These are phyloP conservation scores for Fratercula arctica DNA, from an alignment of 2,797 vertebrate species.

Conservation along the genomic window DNA sequence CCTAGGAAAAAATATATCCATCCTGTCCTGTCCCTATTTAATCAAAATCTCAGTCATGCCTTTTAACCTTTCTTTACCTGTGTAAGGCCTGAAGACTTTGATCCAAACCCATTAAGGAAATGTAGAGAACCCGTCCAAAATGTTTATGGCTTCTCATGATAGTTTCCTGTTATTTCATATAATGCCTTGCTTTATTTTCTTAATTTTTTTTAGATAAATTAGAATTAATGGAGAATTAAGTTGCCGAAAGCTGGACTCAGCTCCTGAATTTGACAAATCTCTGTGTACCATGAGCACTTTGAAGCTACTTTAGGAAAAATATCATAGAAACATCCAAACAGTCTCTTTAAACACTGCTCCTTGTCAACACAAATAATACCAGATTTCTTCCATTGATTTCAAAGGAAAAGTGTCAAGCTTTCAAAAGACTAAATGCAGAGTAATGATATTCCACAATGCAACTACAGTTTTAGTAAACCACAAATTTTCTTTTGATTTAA, in stretches of 20 bases:
- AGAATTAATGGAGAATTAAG: neutral
- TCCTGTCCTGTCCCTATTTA: neutral
- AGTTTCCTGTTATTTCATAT: neutral
- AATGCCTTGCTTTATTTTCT: neutral
- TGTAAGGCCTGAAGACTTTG: neutral
- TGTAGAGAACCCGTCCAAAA: neutral
- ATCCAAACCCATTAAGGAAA: neutral
- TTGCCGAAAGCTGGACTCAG: neutral
- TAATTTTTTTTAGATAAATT: neutral
- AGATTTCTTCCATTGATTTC: neutral
- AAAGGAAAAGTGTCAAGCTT: neutral
- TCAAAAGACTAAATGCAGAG: neutral
- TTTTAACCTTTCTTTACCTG: neutral
- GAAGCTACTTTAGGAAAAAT: neutral
- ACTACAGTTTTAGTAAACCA: neutral
- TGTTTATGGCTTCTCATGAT: neutral
- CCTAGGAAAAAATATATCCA: neutral
- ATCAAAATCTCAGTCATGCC: neutral
- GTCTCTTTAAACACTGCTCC: neutral
- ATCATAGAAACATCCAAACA: neutral
- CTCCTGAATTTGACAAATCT: neutral
- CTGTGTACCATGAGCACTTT: neutral
- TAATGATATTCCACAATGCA: neutral
- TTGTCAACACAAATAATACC: neutral
- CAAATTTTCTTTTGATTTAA: neutral